Evolutionary conservation across 1,140 invertebrate genomes (phyloP).

Genomic region (Heliconius congener): DNA sequence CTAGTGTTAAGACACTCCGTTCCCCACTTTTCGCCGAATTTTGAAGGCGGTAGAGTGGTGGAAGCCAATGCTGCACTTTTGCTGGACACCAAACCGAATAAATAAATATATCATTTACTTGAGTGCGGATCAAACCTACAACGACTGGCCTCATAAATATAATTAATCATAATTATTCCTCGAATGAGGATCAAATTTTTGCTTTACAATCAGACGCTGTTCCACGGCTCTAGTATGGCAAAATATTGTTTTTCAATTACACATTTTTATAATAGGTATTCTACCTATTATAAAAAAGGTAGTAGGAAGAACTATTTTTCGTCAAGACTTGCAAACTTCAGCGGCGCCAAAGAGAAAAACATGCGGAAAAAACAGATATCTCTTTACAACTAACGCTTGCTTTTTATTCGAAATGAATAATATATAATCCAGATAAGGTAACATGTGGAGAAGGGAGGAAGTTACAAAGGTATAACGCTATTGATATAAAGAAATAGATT

Average conservation of each 20-base stretch:
- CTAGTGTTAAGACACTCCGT: too few relatives aligned
- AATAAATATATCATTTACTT: too few relatives aligned
- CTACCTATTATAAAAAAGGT: too few relatives aligned
- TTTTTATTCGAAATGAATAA: not conserved
- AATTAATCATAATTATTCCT: too few relatives aligned
- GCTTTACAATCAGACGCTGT: too few relatives aligned
- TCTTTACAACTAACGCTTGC: not conserved
- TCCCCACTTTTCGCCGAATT: too few relatives aligned
- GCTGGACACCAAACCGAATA: too few relatives aligned
- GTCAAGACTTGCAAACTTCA: not conserved
- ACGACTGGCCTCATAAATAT: too few relatives aligned
- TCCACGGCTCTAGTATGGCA: not conserved
- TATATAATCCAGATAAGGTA: not conserved
- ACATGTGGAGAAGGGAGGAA: not conserved
- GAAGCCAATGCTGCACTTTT: too few relatives aligned
- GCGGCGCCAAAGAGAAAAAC: not conserved
- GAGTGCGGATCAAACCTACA: too few relatives aligned
- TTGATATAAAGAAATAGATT: not conserved
- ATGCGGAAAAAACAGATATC: slow-evolving; percentile 14
- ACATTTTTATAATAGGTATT: not conserved
- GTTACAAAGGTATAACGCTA: not conserved
- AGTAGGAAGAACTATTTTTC: not conserved
- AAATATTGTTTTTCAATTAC: not conserved
- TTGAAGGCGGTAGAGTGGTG: too few relatives aligned
- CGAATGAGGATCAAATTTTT: too few relatives aligned